Evolutionary conservation across 2,113 vertebrate genomes (phyloP), one percentile per base, ranked within the genome.

Genomic region (Paramormyrops kingsleyae): DNA sequence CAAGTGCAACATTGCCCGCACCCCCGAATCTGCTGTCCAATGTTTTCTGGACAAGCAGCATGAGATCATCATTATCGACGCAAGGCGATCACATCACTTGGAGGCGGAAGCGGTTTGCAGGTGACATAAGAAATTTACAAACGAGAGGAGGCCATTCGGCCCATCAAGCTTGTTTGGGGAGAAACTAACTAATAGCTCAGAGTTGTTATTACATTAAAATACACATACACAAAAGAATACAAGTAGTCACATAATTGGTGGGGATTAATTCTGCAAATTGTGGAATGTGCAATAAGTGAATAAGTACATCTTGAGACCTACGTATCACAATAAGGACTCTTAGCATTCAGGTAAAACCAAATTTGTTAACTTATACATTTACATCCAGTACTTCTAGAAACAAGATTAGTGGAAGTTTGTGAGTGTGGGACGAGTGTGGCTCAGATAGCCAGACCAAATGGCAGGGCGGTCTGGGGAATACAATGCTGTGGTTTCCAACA

Each of bases 1-100:
- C 93, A 94, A 94, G 52, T 99, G 98, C 92, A 98, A 96, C 91
- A 96, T 99, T 83, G 96, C 97, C 21, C 95, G 95, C 47, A 99
- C 98, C 17, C 96, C 96, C 0, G 97, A 99, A 91, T 97, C 98
- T 47, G 98, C 98, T 0, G 95, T 97, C 0, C 97, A 99, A 90
- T 97, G 97, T 92, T 99, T 98, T 94, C 94, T 98, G 89, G 98
- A 99, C 93, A 98, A 99, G 87, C 97, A 98, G 70, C 98, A 99
- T 66, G 98, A 99, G 95, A 98, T 99, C 50, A 94, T 99, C 56
- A 95, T 99, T 77, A 96, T 99, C 5, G 98, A 99, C 90, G 96
- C 97, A 87, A 97, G 98, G 86, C 96, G 96, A 87, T 95, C 97
- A 17, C 96, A 94, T 90, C 95, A 97, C 94, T 97, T 99, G 90